phyloP scores from a whole-genome alignment of 1,140 invertebrate species.

The Gryllus bimaculatus region DNA sequence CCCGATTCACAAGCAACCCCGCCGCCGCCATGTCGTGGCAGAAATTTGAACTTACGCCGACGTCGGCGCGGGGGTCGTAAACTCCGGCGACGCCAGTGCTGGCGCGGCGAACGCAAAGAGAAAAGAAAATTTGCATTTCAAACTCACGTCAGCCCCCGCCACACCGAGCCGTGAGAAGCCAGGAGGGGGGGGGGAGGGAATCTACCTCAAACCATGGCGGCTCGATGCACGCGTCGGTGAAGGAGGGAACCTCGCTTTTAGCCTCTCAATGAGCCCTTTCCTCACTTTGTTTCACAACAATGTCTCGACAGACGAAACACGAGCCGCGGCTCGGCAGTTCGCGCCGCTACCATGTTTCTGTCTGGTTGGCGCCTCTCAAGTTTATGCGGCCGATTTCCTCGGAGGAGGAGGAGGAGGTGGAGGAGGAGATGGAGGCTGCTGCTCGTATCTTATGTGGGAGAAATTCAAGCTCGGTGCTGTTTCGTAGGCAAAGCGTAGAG shows the following conservation, averaged over 20 bases:
- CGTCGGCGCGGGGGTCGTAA: too few species aligned
- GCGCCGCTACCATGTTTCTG: not conserved
- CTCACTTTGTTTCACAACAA: not conserved
- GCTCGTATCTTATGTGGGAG: not conserved
- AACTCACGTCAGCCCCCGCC: not conserved
- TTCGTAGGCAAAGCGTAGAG: not conserved
- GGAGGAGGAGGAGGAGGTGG: not conserved
- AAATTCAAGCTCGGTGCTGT: not conserved
- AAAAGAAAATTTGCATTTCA: slow-evolving; percentile 3
- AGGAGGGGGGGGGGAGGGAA: too few species aligned
- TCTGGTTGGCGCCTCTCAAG: not conserved
- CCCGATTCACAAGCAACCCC: not conserved
- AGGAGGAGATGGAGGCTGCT: too few species aligned
- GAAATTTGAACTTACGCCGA: not conserved
- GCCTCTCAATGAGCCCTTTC: not conserved
- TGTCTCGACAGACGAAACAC: not conserved
- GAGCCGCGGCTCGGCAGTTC: not conserved
- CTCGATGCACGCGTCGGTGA: too few species aligned
- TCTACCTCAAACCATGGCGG: too few species aligned
- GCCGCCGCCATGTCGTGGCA: not conserved
- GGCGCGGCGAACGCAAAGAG: not conserved
- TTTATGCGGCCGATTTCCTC: not conserved
- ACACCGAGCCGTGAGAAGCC: not conserved
- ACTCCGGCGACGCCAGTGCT: too few species aligned
- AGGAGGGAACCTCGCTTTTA: too few species aligned